Percentiles rank a stretch among this genome's conserved stretches.
Conservation (phyloP, 2,797 vertebrate genomes). For the Mycteria americana region DNA sequence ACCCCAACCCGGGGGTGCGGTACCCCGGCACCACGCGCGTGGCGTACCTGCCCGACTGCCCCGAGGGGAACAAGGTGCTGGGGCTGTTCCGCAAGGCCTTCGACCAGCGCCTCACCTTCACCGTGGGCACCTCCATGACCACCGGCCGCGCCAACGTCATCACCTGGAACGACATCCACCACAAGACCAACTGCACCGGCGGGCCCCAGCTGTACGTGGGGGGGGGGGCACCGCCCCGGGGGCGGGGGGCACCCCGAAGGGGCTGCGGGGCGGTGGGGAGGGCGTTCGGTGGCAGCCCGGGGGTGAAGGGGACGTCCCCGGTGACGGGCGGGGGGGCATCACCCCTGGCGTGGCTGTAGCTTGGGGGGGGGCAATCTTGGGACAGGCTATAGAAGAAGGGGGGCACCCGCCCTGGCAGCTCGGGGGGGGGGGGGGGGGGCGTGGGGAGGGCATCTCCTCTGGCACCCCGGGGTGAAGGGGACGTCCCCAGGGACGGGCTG, state of each 20-base stretch:
- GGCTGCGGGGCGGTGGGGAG: too few relatives aligned
- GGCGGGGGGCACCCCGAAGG: not conserved
- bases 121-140: conserved; percentile 94
- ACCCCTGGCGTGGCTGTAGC: too few relatives aligned
- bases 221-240: not conserved
- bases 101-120: conserved; percentile 94
- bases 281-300: too few relatives aligned
- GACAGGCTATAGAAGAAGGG: too few relatives aligned
- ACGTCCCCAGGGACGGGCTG: too few relatives aligned
- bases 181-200: conserved; percentile 94
- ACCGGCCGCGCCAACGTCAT: conserved; percentile 94
- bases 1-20: conserved; percentile 91
- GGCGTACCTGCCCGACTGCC: conserved; percentile 93
- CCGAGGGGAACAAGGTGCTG: conserved; percentile 91
- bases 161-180: conserved; percentile 97
- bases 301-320: not conserved
- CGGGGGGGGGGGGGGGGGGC: too few relatives aligned
- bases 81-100: conserved; percentile 89
- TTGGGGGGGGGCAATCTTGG: too few relatives aligned
- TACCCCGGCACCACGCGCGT: conserved; percentile 93
- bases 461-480: too few relatives aligned
- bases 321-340: too few relatives aligned
- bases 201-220: conserved; percentile 86
- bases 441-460: too few relatives aligned
- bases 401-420: conserved; percentile 34